Evolutionary conservation across 2,888 invertebrate genomes (phyloP), one percentile per base, ranked within the genome.

Genomic region (Rhagonycha lutea): DNA sequence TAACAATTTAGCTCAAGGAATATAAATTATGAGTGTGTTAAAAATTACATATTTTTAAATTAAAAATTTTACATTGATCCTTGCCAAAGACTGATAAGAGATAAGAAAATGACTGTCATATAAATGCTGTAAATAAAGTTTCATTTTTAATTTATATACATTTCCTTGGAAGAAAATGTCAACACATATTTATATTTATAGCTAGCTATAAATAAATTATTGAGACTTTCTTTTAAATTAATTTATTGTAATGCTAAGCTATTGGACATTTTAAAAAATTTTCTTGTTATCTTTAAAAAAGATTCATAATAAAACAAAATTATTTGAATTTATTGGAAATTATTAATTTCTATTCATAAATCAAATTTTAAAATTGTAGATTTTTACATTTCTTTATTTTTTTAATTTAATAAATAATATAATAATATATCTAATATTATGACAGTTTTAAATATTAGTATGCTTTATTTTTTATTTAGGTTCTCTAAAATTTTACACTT

Each of bases 11-110:
- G 75, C 70, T 72, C 67, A 71, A 75, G 68, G 72, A 72, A 68
- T 47, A 68, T 72, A 61, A 18, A 18, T 12, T 62, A 14, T 62
- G 32, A 68, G 14, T 61, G 47, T 18, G 29, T 62, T 69, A 69
- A 14, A 68, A 68, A 23, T 61, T 69, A 61, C 29, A 62, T 61
- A 61, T 72, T 67, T 67, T 67, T 72, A 67, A 67, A 12, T 69
- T 73, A 69, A 61, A 61, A 47, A 61, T 73, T 70, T 71, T 47
- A 72, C 72, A 74, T 72, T 28, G 71, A 74, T 74, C 71, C 74
- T 72, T 74, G 72, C 81, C 81, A 81, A 82, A 82, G 82, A 82
- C 82, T 82, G 82, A 82, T 80, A 80, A 70, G 73, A 73, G 78
- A 79, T 78, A 79, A 80, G 78, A 76, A 73, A 73, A 74, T 61